Percentiles rank a stretch among this genome's conserved stretches.
Evolutionary conservation across 2,113 vertebrate species (phyloP).

Genomic region (Scolopax mira): DNA sequence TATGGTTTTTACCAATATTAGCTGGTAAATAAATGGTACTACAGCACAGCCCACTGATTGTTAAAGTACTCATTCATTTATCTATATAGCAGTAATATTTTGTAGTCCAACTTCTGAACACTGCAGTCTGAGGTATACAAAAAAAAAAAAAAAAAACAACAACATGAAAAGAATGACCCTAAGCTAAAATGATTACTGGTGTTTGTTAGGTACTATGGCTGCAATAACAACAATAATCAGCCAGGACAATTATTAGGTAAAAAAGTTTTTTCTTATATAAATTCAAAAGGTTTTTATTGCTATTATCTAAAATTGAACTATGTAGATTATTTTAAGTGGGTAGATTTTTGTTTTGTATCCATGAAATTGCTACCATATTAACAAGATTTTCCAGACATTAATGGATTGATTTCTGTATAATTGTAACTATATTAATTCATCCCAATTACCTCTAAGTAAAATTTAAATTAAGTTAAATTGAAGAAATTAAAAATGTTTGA

Average conservation of each 20-base stretch:
- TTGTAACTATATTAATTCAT: slow-evolving; percentile 81
- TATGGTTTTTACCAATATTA: not conserved
- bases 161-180: not conserved
- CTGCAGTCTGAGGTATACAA: not conserved
- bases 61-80: not conserved
- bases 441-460: slow-evolving; percentile 81
- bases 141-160: not conserved
- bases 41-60: not conserved
- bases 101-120: not conserved
- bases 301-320: slow-evolving; percentile 67
- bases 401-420: slow-evolving; percentile 78
- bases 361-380: slow-evolving; percentile 75
- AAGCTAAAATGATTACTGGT: not conserved
- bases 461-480: slow-evolving; percentile 82
- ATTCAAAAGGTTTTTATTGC: not conserved
- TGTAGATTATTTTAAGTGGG: slow-evolving; percentile 37
- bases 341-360: slow-evolving; percentile 72
- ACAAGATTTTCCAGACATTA: slow-evolving; percentile 77
- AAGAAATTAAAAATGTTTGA: slow-evolving; percentile 81
- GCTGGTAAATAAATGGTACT: not conserved
- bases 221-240: not conserved
- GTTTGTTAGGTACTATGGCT: not conserved
- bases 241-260: not conserved
- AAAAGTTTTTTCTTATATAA: not conserved
- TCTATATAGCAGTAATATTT: not conserved